Conservation (phyloP, 2,888 invertebrate species). For the Congeria kusceri region DNA sequence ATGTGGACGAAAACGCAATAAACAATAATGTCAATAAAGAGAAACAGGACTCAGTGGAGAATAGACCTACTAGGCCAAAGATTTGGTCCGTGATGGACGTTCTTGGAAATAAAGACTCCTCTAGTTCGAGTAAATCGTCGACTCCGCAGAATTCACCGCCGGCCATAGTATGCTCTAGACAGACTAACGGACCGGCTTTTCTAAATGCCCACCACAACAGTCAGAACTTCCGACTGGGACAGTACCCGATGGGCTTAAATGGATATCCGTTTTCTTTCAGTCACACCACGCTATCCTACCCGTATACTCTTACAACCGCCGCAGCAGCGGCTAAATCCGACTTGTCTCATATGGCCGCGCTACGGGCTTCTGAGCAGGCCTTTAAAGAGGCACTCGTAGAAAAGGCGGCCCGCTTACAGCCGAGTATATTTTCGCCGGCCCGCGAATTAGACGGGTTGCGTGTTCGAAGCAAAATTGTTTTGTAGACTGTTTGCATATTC, state of each 20-base stretch:
- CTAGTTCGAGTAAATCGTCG: constrained; percentile 47
- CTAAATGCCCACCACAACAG: constrained; percentile 71
- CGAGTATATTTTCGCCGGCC: constrained; percentile 78
- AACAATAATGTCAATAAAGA: constrained; percentile 15
- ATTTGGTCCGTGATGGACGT: constrained; percentile 79
- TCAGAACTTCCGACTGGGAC: constrained; percentile 67
- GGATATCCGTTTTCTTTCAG: constrained; percentile 74
- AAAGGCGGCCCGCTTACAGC: constrained; percentile 68
- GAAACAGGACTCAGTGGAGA: neutral
- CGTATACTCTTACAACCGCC: constrained; percentile 76
- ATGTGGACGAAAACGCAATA: constrained; percentile 4
- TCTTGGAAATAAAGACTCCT: constrained; percentile 61
- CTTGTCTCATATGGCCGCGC: constrained; percentile 55
- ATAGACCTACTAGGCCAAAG: constrained; percentile 63
- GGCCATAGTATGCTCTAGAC: constrained; percentile 64
- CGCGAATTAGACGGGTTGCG: constrained; percentile 78
- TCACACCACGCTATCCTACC: constrained; percentile 80
- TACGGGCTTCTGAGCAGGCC: constrained; percentile 62
- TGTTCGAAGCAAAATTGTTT: constrained; percentile 66
- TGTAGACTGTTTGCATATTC: constrained; percentile 22
- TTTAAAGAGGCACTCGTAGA: constrained; percentile 63
- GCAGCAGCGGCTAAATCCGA: constrained; percentile 70
- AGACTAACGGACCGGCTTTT: constrained; percentile 62
- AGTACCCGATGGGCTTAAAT: constrained; percentile 71
- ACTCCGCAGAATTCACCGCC: constrained; percentile 59